Base-by-base conservation (phyloP, 2,113 vertebrate species). In the Xyrauchen texanus region DNA sequence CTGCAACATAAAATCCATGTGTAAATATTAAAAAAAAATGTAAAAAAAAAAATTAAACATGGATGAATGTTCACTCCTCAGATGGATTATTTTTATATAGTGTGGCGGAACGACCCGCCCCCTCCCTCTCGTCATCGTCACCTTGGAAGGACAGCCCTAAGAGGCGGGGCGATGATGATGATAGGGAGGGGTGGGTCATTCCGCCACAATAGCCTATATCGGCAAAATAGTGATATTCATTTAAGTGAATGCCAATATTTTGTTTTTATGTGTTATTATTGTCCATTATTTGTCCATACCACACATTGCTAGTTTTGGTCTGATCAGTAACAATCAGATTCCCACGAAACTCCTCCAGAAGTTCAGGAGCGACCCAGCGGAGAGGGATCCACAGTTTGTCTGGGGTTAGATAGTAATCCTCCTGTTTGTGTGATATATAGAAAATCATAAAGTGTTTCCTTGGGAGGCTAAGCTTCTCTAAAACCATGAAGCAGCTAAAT, bases 251-350 rank as follows among this genome's bases (percentile, higher is more conserved):
- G 4, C 49, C 11, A 34, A 53, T 52, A 51, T 46, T 34, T 46
- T 7, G 42, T 34, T 55, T 9, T 34, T 34, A 34, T 34, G 21
- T 34, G 21, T 34, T 34, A 34, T 3, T 34, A 34, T 34, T 34
- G 21, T 52, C 52, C 3, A 42, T 34, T 34, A 47, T 65, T 63
- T 63, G 52, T 13, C 82, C 94, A 73, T 90, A 97, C 96, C 96
- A 97, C 83, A 97, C 92, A 57, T 97, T 97, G 90, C 96, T 97
- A 88, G 91, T 93, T n/a, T 95, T 96, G 83, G 94, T 97, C 90
- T 97, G 96, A 85, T 96, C 96, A 1, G 95, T 96, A 64, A 97
- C 94, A 75, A 96, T 92, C 44, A 96, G 91, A 80, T 93, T 94
- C 44, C 94, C 96, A 1, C 95, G 90, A 83, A 94, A 93, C 82